phyloP scores from a whole-genome alignment of 1,140 invertebrate genomes.

The Magallana gigas region DNA sequence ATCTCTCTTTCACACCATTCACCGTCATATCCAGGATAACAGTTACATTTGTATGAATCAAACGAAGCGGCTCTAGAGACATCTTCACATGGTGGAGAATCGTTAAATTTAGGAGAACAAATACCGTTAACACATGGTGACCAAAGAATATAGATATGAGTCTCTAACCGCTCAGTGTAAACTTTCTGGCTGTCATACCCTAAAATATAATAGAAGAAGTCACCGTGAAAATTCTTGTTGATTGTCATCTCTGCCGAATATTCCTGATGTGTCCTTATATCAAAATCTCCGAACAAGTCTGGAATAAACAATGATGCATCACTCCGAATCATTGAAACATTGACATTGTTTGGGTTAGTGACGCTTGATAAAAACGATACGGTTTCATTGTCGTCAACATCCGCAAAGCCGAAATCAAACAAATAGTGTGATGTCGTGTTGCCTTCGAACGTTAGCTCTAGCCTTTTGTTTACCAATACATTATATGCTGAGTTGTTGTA shows the following conservation, averaged over 20 bases:
- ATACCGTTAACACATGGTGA: conserved; percentile 11
- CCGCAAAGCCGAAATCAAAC: conserved; percentile 14
- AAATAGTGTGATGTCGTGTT: conserved; percentile 28
- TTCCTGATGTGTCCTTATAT: not conserved
- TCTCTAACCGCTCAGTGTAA: not conserved
- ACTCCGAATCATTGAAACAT: not conserved
- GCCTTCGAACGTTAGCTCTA: not conserved
- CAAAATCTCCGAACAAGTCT: not conserved
- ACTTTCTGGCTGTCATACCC: not conserved
- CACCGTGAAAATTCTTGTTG: conserved; percentile 18
- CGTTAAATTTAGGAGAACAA: not conserved
- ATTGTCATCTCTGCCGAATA: not conserved
- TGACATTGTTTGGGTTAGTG: not conserved
- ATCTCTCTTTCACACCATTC: conserved; percentile 37
- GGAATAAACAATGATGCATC: not conserved
- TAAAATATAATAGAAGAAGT: conserved; percentile 24
- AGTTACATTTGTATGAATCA: not conserved
- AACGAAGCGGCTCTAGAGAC: not conserved
- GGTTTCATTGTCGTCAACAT: conserved; percentile 36
- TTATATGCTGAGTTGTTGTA: conserved; percentile 19
- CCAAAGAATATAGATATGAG: not conserved
- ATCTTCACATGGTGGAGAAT: conserved; percentile 13
- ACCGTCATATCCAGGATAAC: conserved; percentile 12
- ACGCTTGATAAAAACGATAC: not conserved
- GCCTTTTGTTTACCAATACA: not conserved